A percentile compares a stretch with the other conserved stretches of the same genome.
Evolutionary conservation across 2,113 vertebrate genomes (phyloP).

Genomic region (Aleadryas rufinucha): DNA sequence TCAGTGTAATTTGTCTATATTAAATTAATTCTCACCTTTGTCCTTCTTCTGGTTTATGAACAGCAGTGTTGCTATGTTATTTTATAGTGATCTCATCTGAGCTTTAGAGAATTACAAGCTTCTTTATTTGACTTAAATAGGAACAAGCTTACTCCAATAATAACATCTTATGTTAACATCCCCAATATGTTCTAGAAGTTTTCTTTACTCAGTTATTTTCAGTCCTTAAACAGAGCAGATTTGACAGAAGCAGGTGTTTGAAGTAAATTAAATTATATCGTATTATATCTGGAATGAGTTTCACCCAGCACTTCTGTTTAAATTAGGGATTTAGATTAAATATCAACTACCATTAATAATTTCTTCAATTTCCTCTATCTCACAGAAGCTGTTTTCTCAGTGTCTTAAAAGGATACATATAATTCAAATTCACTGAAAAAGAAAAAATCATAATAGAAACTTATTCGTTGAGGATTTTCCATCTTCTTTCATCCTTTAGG

Average conservation of each 20-base stretch:
- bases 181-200: neutral
- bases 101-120: neutral
- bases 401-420: neutral
- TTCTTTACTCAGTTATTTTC: neutral
- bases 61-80: neutral
- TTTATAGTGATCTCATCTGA: neutral
- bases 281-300: neutral
- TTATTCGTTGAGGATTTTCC: neutral
- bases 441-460: neutral
- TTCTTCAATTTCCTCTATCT: neutral
- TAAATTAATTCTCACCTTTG: neutral
- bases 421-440: neutral
- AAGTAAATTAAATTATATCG: neutral
- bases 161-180: neutral
- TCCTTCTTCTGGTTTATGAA: neutral
- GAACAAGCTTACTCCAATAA: neutral
- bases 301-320: neutral
- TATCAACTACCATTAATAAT: neutral
- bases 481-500: neutral
- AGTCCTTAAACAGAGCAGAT: neutral
- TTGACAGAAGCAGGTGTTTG: neutral
- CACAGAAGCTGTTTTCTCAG: neutral
- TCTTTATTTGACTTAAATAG: slow-evolving; percentile 9
- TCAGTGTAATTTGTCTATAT: neutral
- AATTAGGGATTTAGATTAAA: slow-evolving; percentile 5